Conservation (phyloP, 1,140 invertebrate genomes). For the Himalopsyche phryganea region DNA sequence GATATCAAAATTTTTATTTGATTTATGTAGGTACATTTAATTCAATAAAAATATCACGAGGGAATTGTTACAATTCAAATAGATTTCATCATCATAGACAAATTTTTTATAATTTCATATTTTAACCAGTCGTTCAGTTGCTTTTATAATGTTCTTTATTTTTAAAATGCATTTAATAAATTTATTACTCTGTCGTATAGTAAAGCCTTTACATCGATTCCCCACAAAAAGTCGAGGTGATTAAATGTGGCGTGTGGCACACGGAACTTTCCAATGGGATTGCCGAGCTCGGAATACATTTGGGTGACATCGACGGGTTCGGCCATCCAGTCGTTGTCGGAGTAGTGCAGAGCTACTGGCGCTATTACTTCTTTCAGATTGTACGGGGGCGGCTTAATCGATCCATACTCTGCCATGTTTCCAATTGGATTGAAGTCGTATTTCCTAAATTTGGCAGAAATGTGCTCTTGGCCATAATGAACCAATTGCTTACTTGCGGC, state of each 20-base stretch:
- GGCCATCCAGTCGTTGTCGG: constrained; percentile 69
- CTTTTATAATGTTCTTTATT: not conserved
- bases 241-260: constrained; percentile 51
- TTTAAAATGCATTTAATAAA: constrained; percentile 39
- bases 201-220: constrained; percentile 47
- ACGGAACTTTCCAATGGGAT: constrained; percentile 49
- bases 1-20: not conserved
- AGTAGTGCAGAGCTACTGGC: constrained; percentile 68
- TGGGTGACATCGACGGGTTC: constrained; percentile 57
- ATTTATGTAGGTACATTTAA: constrained; percentile 2
- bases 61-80: not conserved
- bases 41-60: not conserved
- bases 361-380: constrained; percentile 56
- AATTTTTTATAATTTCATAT: no score
- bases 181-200: constrained; percentile 47
- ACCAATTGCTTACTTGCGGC: constrained; percentile 73
- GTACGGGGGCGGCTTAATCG: constrained; percentile 55
- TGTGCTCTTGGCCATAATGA: constrained; percentile 68
- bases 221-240: constrained; percentile 60
- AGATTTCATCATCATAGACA: not conserved
- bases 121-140: no score
- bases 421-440: constrained; percentile 43
- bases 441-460: constrained; percentile 32
- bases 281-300: constrained; percentile 55
- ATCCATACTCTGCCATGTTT: constrained; percentile 44